Evolutionary conservation across 1,140 invertebrate genomes (phyloP).

Genomic region (Aplysia californica): DNA sequence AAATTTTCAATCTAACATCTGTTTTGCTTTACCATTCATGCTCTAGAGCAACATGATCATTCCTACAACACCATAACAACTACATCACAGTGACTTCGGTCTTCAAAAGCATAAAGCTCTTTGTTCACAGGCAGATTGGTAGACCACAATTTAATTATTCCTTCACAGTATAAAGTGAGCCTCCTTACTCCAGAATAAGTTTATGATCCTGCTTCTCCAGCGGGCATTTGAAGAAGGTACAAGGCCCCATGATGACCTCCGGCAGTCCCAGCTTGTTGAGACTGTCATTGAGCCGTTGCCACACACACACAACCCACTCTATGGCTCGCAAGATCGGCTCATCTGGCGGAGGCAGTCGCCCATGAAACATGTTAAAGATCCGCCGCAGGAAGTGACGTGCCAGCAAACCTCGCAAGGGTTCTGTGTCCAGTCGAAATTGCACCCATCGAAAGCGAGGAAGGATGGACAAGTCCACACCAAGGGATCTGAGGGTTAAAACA

Average conservation of each 20-base stretch:
- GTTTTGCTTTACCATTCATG: too few species aligned
- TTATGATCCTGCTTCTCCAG: constrained; percentile 54
- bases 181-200: constrained; percentile 56
- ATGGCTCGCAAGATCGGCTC: constrained; percentile 50
- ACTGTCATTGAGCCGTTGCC: constrained; percentile 65
- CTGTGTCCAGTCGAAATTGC: constrained; percentile 60
- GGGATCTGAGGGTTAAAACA: constrained; percentile 60
- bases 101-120: too few species aligned
- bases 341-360: constrained; percentile 51
- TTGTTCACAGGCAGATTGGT: too few species aligned
- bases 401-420: constrained; percentile 59
- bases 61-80: too few species aligned
- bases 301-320: constrained; percentile 64
- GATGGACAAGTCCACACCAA: constrained; percentile 58
- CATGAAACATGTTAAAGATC: constrained; percentile 46
- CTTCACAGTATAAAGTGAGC: too few species aligned
- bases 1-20: too few species aligned
- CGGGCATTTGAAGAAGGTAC: constrained; percentile 61
- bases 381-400: constrained; percentile 58
- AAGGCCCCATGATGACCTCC: constrained; percentile 61
- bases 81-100: too few species aligned
- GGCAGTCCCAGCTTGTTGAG: constrained; percentile 60
- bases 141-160: too few species aligned
- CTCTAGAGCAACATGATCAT: too few species aligned
- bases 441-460: constrained; percentile 66